Percentiles rank a stretch among this genome's conserved stretches.
Evolutionary conservation across 2,888 invertebrate species (phyloP).

Genomic region (Lasioglossum calceatum): DNA sequence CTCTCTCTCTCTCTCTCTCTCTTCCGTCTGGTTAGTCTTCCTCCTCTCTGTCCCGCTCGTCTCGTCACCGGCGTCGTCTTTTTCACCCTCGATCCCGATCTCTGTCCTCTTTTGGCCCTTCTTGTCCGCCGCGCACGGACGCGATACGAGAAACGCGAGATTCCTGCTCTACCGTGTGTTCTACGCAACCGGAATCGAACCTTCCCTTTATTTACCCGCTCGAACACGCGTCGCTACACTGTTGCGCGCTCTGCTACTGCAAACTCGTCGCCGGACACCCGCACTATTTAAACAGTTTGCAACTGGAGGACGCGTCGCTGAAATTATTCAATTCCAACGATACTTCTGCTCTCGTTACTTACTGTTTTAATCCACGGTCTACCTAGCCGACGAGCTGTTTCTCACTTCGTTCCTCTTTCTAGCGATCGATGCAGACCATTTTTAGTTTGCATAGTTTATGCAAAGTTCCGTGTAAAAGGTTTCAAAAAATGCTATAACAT

Average conservation of each 20-base stretch:
- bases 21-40: constrained; percentile 1
- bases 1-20: constrained; percentile 18
- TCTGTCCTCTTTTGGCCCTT: constrained; percentile 14
- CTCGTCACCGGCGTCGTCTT: constrained; percentile 13
- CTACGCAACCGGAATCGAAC: constrained; percentile 18
- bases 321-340: background rate
- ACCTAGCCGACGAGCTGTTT: background rate
- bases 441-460: too few species aligned
- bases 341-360: background rate
- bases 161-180: constrained; percentile 14
- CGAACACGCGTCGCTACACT: background rate
- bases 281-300: background rate
- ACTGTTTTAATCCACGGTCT: background rate
- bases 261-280: background rate
- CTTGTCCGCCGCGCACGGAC: constrained; percentile 10
- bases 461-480: too few species aligned
- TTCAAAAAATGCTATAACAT: too few species aligned
- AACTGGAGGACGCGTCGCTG: background rate
- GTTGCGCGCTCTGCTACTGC: background rate
- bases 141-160: constrained; percentile 35
- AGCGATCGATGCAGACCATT: too few species aligned
- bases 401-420: too few species aligned
- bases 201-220: constrained; percentile 41
- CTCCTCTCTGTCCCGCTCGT: background rate
- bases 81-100: constrained; percentile 27